phyloP scores from a whole-genome alignment of 2,888 invertebrate genomes.

The Apodemia mormo region DNA sequence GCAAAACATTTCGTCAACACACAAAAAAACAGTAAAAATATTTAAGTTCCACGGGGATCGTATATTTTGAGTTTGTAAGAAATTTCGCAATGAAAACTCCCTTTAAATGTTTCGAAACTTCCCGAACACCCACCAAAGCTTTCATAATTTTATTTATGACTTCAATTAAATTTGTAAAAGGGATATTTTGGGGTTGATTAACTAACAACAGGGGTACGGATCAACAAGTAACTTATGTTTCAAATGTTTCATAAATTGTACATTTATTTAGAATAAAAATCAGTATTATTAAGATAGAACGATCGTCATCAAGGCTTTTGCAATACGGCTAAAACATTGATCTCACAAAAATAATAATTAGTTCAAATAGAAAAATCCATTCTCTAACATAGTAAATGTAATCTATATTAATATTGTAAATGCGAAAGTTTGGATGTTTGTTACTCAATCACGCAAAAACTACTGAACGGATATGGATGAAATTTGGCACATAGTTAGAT shows the following conservation, averaged over 20 bases:
- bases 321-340: too few relatives aligned
- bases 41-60: neutral
- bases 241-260: neutral
- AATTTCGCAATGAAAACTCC: slow-evolving; percentile 57
- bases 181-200: slow-evolving; percentile 29
- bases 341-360: too few relatives aligned
- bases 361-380: too few relatives aligned
- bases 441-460: too few relatives aligned
- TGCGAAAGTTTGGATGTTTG: too few relatives aligned
- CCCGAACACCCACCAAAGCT: slow-evolving; percentile 55
- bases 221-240: neutral
- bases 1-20: neutral
- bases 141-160: slow-evolving; percentile 51
- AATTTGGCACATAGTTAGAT: too few relatives aligned
- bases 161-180: slow-evolving; percentile 40
- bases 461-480: too few relatives aligned
- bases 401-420: too few relatives aligned
- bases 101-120: slow-evolving; percentile 66
- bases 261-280: too few relatives aligned
- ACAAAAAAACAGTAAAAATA: neutral
- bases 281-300: too few relatives aligned
- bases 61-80: slow-evolving; percentile 21
- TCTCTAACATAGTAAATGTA: too few relatives aligned
- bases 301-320: too few relatives aligned
- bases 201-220: slow-evolving; percentile 21